Evolutionary conservation across 2,797 vertebrate genomes (phyloP).

Genomic region (Acipenser ruthenus): DNA sequence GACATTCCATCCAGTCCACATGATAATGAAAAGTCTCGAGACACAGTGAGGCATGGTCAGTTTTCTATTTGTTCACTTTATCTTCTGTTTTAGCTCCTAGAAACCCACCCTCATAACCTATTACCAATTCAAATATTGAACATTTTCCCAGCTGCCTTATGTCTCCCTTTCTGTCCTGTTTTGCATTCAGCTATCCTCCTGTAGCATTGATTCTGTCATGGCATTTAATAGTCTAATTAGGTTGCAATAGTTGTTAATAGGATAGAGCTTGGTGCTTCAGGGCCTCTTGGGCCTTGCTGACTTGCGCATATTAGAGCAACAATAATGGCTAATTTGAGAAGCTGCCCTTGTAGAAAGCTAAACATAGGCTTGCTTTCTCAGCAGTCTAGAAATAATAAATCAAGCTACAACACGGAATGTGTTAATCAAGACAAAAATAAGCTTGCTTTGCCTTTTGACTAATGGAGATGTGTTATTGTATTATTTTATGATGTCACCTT

Average conservation of each 20-base stretch:
- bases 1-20: conserved; percentile 77
- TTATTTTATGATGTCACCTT: not conserved
- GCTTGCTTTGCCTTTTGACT: conserved; percentile 9
- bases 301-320: conserved; percentile 46
- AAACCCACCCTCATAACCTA: not conserved
- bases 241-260: conserved; percentile 59
- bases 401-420: conserved; percentile 7
- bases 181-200: conserved; percentile 37
- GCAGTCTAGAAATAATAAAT: conserved; percentile 30
- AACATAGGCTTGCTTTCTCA: conserved; percentile 23
- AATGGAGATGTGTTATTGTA: not conserved
- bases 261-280: conserved; percentile 48
- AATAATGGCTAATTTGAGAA: conserved; percentile 41
- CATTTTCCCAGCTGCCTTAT: conserved; percentile 10
- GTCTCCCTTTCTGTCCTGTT: conserved; percentile 13
- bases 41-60: conserved; percentile 62
- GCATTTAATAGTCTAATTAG: conserved; percentile 66
- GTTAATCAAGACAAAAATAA: not conserved
- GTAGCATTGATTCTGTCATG: conserved; percentile 60
- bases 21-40: conserved; percentile 76
- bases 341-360: conserved; percentile 46
- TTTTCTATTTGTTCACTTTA: conserved; percentile 30
- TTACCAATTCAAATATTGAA: conserved; percentile 1
- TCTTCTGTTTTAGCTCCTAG: conserved; percentile 14
- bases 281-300: conserved; percentile 43